Percentiles rank a stretch among this genome's conserved stretches.
Conservation (phyloP, 1,140 invertebrate species). For the Tetramorium simillimum region DNA sequence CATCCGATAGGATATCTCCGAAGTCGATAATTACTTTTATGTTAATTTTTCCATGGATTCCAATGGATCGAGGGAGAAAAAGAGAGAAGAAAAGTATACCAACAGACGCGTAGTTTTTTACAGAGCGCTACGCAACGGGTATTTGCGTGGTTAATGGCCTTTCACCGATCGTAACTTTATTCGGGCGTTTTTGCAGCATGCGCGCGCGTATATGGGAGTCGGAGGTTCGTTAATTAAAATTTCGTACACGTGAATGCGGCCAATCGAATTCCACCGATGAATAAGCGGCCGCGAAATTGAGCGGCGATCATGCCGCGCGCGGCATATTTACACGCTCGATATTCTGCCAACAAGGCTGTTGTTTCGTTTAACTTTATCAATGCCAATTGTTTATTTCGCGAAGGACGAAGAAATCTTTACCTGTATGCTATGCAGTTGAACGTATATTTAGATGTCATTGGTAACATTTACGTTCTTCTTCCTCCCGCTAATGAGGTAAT, state of each 20-base stretch:
- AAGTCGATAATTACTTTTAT: constrained; percentile 72
- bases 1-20: constrained; percentile 47
- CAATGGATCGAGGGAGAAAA: background rate
- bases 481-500: background rate
- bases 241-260: constrained; percentile 73
- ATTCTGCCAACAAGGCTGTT: constrained; percentile 39
- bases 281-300: constrained; percentile 73
- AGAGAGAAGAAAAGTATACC: background rate
- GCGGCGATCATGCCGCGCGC: constrained; percentile 62
- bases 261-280: constrained; percentile 75
- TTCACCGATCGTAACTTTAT: constrained; percentile 75
- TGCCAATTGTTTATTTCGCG: constrained; percentile 30
- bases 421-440: background rate
- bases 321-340: constrained; percentile 59
- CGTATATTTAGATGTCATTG: background rate
- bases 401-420: constrained; percentile 5
- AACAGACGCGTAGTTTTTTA: constrained; percentile 62
- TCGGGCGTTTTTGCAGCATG: constrained; percentile 67
- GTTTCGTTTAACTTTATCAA: constrained; percentile 49
- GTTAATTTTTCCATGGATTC: constrained; percentile 67
- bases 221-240: constrained; percentile 76
- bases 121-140: constrained; percentile 60
- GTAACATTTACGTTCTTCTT: background rate
- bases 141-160: constrained; percentile 74
- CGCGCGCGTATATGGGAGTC: constrained; percentile 32